A percentile compares a stretch with the other conserved stretches of the same genome.
phyloP scores from a whole-genome alignment of 2,888 invertebrate genomes.

The Craniophora ligustri region DNA sequence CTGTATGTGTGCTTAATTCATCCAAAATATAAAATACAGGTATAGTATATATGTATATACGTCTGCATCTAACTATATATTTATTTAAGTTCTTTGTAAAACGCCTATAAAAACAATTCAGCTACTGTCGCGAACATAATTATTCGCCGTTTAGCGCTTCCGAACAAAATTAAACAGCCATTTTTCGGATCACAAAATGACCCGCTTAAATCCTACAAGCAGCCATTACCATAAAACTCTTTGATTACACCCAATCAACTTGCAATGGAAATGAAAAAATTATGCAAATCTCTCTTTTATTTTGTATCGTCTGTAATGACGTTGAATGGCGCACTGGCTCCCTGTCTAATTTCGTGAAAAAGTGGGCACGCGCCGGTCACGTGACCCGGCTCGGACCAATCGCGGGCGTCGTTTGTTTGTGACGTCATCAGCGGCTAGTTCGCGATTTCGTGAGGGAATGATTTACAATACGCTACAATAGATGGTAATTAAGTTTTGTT shows the following conservation, averaged over 20 bases:
- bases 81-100: too few species aligned
- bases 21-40: too few species aligned
- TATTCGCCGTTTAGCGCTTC: slow-evolving; percentile 30
- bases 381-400: slow-evolving; percentile 55
- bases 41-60: too few species aligned
- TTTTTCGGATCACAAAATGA: slow-evolving; percentile 40
- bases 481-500: slow-evolving; percentile 53
- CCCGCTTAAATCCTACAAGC: slow-evolving; percentile 41
- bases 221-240: slow-evolving; percentile 47
- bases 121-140: slow-evolving; percentile 14
- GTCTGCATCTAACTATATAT: neutral
- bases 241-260: slow-evolving; percentile 48
- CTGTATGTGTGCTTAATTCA: too few species aligned
- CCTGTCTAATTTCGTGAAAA: slow-evolving; percentile 51
- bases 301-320: slow-evolving; percentile 48
- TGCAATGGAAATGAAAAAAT: slow-evolving; percentile 44
- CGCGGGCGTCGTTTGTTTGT: slow-evolving; percentile 40
- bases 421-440: slow-evolving; percentile 52
- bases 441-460: slow-evolving; percentile 55
- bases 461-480: slow-evolving; percentile 53
- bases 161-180: slow-evolving; percentile 39
- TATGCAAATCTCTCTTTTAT: slow-evolving; percentile 49
- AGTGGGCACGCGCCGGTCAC: slow-evolving; percentile 54
- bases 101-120: slow-evolving; percentile 14
- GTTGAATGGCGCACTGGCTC: slow-evolving; percentile 34